Conservation (phyloP, 2,113 vertebrate species). For the Xenopus borealis region DNA sequence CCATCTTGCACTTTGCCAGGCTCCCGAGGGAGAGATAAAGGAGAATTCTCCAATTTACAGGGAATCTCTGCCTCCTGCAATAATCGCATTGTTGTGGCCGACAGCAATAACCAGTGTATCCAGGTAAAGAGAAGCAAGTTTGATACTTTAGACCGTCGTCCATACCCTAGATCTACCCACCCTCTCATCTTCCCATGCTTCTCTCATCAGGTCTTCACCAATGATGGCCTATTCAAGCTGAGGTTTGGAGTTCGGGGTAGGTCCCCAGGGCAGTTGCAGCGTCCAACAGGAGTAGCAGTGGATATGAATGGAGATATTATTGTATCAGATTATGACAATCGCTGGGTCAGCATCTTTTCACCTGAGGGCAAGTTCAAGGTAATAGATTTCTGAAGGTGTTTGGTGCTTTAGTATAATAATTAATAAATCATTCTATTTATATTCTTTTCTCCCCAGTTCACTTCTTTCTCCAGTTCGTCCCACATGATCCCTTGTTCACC, state of each 20-base stretch:
- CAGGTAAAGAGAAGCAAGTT: slow-evolving; percentile 68
- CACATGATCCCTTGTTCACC: too few relatives aligned
- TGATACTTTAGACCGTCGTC: too few relatives aligned
- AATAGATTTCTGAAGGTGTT: slow-evolving; percentile 35
- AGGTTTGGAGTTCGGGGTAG: slow-evolving; percentile 91
- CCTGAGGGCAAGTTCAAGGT: slow-evolving; percentile 98
- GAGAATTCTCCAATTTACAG: slow-evolving; percentile 94
- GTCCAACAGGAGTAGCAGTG: slow-evolving; percentile 89
- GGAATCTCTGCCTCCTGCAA: slow-evolving; percentile 86
- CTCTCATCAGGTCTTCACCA: slow-evolving; percentile 81
- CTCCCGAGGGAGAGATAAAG: slow-evolving; percentile 86
- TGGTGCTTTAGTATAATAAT: neutral
- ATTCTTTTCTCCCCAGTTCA: neutral
- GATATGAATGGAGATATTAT: slow-evolving; percentile 94
- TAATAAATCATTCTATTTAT: too few relatives aligned
- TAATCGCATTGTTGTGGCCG: slow-evolving; percentile 88
- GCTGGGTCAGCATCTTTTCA: slow-evolving; percentile 96
- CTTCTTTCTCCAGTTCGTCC: neutral
- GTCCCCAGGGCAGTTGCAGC: slow-evolving; percentile 92
- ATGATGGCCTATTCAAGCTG: slow-evolving; percentile 91
- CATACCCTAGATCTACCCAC: too few relatives aligned
- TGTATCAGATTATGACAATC: slow-evolving; percentile 94
- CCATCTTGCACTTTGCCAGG: slow-evolving; percentile 59
- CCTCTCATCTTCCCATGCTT: neutral
- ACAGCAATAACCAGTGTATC: slow-evolving; percentile 97